Conservation (phyloP, 2,113 vertebrate species). For the Phycodurus eques region DNA sequence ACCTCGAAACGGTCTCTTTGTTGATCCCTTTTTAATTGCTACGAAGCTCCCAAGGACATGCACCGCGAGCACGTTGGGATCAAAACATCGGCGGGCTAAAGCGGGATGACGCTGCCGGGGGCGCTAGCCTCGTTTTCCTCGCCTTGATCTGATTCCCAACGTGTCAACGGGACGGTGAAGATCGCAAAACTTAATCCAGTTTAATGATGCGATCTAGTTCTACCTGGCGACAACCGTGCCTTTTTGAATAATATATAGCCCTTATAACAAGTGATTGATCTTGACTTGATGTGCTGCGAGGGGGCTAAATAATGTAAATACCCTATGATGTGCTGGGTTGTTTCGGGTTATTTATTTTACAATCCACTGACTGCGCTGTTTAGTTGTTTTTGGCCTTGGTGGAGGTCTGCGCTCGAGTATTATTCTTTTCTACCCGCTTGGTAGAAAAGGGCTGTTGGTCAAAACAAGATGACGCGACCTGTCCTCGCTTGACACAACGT, state of each 20-base stretch:
- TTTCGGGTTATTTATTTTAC: too few relatives aligned
- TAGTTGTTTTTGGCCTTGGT: too few relatives aligned
- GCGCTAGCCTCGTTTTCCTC: constrained; percentile 59
- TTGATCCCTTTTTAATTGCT: constrained; percentile 51
- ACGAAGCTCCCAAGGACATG: constrained; percentile 60
- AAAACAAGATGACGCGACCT: not conserved
- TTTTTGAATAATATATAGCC: not conserved
- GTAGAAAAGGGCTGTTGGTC: not conserved
- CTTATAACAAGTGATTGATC: not conserved
- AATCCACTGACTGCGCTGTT: too few relatives aligned
- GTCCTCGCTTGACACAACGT: constrained; percentile 32
- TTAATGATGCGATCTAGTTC: constrained; percentile 12
- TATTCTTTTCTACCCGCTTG: not conserved
- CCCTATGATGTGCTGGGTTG: too few relatives aligned
- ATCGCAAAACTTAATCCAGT: constrained; percentile 26
- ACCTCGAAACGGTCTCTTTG: constrained; percentile 43
- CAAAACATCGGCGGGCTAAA: constrained; percentile 56
- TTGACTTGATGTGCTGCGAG: not conserved
- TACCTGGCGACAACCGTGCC: not conserved
- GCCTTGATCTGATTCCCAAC: constrained; percentile 47
- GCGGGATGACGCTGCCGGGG: constrained; percentile 52
- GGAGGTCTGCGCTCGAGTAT: not conserved
- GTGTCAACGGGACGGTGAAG: constrained; percentile 33
- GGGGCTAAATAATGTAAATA: too few relatives aligned
- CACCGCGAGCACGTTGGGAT: constrained; percentile 45